A percentile compares a stretch with the other conserved stretches of the same genome.
These are phyloP conservation scores for Dryoscopus gambensis DNA, from an alignment of 2,113 vertebrate species.

Conservation along the genomic window DNA sequence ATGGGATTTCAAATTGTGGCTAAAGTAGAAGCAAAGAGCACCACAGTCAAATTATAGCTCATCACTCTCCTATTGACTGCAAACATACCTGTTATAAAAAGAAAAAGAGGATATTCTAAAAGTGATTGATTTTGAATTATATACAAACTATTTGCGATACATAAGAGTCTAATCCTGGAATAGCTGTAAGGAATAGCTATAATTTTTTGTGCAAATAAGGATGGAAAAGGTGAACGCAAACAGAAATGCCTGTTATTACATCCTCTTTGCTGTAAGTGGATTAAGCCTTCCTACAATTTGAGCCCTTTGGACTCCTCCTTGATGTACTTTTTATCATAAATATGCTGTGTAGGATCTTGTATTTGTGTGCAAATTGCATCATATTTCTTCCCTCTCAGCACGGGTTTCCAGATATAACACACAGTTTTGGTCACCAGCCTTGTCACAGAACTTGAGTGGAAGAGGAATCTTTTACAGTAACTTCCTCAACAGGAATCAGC, in stretches of 20 bases:
- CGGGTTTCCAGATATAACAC: neutral
- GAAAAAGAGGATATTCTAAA: neutral
- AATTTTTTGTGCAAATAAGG: neutral
- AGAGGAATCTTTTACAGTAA: neutral
- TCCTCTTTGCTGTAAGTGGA: neutral
- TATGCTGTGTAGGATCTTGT: neutral
- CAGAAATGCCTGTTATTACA: neutral
- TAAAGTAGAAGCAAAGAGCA: neutral
- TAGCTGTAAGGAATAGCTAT: neutral
- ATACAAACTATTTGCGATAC: neutral
- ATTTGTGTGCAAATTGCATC: neutral
- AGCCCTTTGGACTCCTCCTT: neutral
- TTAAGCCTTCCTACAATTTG: neutral
- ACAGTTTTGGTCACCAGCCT: neutral
- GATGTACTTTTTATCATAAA: neutral
- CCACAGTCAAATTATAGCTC: neutral
- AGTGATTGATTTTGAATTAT: neutral
- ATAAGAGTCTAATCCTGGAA: neutral
- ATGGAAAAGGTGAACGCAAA: neutral
- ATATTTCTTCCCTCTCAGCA: neutral
- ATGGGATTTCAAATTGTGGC: neutral
- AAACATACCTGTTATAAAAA: neutral
- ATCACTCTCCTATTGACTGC: neutral
- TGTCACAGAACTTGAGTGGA: neutral
- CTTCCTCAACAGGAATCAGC: neutral